Conservation (phyloP, 2,113 vertebrate species). For the Toxostoma redivivum region DNA sequence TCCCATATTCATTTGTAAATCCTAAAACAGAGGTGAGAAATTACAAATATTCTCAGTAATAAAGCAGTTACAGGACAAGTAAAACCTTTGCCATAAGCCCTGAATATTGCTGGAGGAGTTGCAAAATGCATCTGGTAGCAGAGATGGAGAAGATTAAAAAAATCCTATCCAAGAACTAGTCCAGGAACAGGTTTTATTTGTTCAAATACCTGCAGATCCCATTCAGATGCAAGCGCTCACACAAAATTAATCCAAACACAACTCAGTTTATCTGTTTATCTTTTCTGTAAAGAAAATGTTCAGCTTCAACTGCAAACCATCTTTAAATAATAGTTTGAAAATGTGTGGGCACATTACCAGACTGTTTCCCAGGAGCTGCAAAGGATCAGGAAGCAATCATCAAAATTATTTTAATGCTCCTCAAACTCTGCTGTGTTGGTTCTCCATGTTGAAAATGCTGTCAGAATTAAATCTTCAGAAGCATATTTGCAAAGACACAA, state of each 20-base stretch:
- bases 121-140: not conserved
- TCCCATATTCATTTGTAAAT: not conserved
- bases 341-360: not conserved
- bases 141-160: slow-evolving; percentile 13
- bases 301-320: not conserved
- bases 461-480: not conserved
- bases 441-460: not conserved
- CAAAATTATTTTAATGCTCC: not conserved
- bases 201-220: slow-evolving; percentile 12
- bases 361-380: not conserved
- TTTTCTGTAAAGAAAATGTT: not conserved
- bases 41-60: not conserved
- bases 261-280: not conserved
- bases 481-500: not conserved
- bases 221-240: not conserved
- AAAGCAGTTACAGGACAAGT: not conserved
- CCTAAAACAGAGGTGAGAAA: not conserved
- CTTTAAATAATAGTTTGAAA: not conserved
- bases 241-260: not conserved
- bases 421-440: not conserved
- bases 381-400: not conserved
- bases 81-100: not conserved
- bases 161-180: not conserved
- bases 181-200: slow-evolving; percentile 40
- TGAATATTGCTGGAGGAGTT: not conserved